Evolutionary conservation across 1,140 invertebrate species (phyloP), one percentile per base, ranked within the genome.

Genomic region (Hylaeus anthracinus): DNA sequence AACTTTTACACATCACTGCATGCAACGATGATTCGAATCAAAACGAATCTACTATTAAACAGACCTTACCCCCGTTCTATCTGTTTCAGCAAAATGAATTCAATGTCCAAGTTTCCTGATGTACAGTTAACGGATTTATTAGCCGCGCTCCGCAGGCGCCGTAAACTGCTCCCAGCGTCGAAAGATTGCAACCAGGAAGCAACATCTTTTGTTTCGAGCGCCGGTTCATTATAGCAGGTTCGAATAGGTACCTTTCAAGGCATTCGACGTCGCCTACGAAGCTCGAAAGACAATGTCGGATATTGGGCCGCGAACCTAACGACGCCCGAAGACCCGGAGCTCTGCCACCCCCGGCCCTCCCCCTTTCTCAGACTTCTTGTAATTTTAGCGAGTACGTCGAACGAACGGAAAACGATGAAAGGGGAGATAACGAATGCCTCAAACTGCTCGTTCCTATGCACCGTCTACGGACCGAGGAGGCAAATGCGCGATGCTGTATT

Each of bases 341-440:
- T 12, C 55, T 5, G 3, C 5, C 41, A 1, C 14, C 55, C 14
- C 37, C 15, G 26, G 51, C 15, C 14, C 5, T 12, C 39, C 14
- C 2, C 8, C 41, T 37, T 39, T 15, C 73, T 39, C 41, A 12
- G 55, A 37, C 43, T 60, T 70, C 74, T 60, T 51, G 74, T 51
- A 70, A 77, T 56, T 60, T 77, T 51, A 60, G 43, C 26, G 43
- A 39, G 74, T 39, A 12, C 5, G 26, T 41, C 15, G 45, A 77
- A 77, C 26, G 53, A 71, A 70, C 71, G 58, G 55, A 48, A 73
- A 41, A 69, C 48, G 72, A 61, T 71, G 82, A 84, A 84, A 81
- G 79, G 55, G 56, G 37, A 53, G 77, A 84, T 84, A 80, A 75
- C 55, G 55, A 71, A 75, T 76, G 69, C 48, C 79, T n/a, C n/a